A percentile compares a stretch with the other conserved stretches of the same genome.
phyloP scores from a whole-genome alignment of 1,140 invertebrate species.

The Papilio xuthus region DNA sequence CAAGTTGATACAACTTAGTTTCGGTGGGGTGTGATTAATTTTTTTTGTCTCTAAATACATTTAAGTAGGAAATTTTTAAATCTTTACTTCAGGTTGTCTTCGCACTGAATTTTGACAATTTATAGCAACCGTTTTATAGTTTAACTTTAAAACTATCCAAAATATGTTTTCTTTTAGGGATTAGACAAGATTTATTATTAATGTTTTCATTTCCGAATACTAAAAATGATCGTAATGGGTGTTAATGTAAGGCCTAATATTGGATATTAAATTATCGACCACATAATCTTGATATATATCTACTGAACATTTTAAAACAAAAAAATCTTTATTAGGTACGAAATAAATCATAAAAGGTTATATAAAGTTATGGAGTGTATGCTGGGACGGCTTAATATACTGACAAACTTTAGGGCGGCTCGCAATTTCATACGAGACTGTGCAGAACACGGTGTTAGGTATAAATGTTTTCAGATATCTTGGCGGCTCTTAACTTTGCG shows the following conservation, averaged over 20 bases:
- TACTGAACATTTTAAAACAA: background rate
- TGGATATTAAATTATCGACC: slow-evolving; percentile 6
- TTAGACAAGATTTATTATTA: background rate
- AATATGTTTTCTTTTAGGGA: background rate
- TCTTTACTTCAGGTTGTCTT: slow-evolving; percentile 14
- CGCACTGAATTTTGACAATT: slow-evolving; percentile 11
- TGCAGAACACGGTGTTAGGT: background rate
- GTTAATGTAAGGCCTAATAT: slow-evolving; percentile 7
- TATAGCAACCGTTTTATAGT: background rate
- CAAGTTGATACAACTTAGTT: background rate
- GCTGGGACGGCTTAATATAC: slow-evolving; percentile 11
- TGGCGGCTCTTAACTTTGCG: too few species aligned
- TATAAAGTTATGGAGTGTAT: background rate
- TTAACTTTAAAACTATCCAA: background rate
- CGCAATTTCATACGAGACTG: background rate
- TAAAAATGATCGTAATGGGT: background rate
- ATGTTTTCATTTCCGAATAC: background rate
- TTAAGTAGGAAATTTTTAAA: slow-evolving; percentile 32
- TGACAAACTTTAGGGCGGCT: background rate
- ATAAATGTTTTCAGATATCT: too few species aligned
- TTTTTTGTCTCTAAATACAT: slow-evolving; percentile 18
- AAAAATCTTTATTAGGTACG: background rate
- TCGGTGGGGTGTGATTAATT: background rate
- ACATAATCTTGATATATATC: slow-evolving; percentile 11
- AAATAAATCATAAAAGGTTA: background rate